Conservation (phyloP, 1,140 invertebrate genomes). For the Ectropis grisescens region DNA sequence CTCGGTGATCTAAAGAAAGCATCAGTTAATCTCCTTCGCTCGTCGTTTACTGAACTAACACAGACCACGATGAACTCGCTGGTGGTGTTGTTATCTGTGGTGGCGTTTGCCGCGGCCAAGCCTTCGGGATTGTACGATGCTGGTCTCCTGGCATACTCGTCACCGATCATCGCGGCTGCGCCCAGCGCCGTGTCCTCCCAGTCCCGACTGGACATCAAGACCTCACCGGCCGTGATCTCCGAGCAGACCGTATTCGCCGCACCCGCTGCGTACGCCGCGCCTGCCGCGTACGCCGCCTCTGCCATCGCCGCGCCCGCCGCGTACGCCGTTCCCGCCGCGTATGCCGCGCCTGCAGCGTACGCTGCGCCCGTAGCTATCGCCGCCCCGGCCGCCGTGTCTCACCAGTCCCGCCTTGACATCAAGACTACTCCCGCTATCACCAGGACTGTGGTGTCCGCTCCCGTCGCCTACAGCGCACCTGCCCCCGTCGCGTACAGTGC, state of each 20-base stretch:
- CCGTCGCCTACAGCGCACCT: slow-evolving; percentile 24
- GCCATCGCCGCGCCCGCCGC: slow-evolving; percentile 11
- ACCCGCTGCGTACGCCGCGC: slow-evolving; percentile 16
- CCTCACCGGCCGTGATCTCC: slow-evolving; percentile 26
- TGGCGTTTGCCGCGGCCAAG: slow-evolving; percentile 57
- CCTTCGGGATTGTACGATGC: slow-evolving; percentile 39
- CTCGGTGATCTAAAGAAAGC: slow-evolving; percentile 35
- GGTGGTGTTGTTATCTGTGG: slow-evolving; percentile 71
- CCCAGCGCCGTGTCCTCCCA: slow-evolving; percentile 27
- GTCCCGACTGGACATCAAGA: slow-evolving; percentile 31
- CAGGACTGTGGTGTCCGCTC: slow-evolving; percentile 20
- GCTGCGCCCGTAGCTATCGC: slow-evolving; percentile 23
- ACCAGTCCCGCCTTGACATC: slow-evolving; percentile 44
- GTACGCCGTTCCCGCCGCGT: slow-evolving; percentile 14
- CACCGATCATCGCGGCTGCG: slow-evolving; percentile 16
- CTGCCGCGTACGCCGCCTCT: slow-evolving; percentile 9
- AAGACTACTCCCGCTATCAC: slow-evolving; percentile 40
- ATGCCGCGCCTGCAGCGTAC: slow-evolving; percentile 16
- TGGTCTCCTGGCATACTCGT: slow-evolving; percentile 7
- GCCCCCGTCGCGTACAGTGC: slow-evolving; percentile 22
- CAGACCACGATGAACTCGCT: slow-evolving; percentile 67
- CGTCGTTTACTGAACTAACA: slow-evolving; percentile 50
- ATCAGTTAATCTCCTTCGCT: slow-evolving; percentile 40
- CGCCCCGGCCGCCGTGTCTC: slow-evolving; percentile 36
- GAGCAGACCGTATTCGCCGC: slow-evolving; percentile 11